A percentile compares a stretch with the other conserved stretches of the same genome.
Conservation (phyloP, 1,140 invertebrate genomes). For the Mesaphorura yosii region DNA sequence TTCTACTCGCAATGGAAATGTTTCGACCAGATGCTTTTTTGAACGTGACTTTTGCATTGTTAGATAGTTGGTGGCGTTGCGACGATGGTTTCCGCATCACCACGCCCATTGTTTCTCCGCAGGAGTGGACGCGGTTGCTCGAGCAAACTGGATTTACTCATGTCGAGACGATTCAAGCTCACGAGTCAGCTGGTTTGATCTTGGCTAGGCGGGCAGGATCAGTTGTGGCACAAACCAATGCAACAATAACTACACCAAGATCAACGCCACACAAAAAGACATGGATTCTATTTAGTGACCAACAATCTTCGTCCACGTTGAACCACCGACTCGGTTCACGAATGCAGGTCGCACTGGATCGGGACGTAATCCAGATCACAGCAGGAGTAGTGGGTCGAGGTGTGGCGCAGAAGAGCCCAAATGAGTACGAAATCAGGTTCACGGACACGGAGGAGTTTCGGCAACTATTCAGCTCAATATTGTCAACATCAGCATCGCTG, state of each 20-base stretch:
- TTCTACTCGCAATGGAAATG: constrained; percentile 5
- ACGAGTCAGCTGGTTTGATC: neutral
- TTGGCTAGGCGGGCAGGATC: neutral
- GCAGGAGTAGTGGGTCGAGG: too few species aligned
- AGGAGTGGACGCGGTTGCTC: neutral
- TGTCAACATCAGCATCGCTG: too few species aligned
- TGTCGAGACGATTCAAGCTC: neutral
- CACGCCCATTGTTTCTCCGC: neutral
- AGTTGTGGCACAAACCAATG: neutral
- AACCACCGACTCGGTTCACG: neutral
- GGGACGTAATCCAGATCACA: too few species aligned
- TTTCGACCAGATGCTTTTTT: neutral
- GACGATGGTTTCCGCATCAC: constrained; percentile 10
- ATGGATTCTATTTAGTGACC: neutral
- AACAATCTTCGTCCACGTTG: too few species aligned
- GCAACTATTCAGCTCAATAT: too few species aligned
- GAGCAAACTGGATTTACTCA: constrained; percentile 9
- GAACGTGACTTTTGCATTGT: constrained; percentile 10
- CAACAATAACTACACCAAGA: neutral
- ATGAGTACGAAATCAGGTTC: too few species aligned
- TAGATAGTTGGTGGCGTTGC: constrained; percentile 20
- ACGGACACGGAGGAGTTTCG: too few species aligned
- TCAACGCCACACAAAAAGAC: neutral
- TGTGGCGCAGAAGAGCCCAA: too few species aligned
- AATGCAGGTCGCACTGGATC: neutral